Percentiles rank a stretch among this genome's conserved stretches.
These are phyloP conservation scores for Prietella phreatophila DNA, from an alignment of 2,113 vertebrate genomes.

Conservation along the genomic window DNA sequence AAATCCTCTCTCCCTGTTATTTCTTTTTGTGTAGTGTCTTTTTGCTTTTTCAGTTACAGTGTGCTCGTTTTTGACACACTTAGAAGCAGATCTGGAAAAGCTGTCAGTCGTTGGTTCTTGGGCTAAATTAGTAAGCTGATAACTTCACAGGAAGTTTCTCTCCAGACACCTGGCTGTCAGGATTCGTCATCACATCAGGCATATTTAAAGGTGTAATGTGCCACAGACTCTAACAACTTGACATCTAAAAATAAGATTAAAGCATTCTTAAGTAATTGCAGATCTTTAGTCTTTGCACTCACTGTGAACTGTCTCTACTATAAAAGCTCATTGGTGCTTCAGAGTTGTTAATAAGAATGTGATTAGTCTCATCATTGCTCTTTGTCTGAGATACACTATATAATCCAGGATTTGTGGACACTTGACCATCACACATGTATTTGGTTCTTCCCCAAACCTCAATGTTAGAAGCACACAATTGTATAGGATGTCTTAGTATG, in stretches of 20 bases:
- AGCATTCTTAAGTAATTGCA: not conserved
- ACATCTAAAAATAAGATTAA: not conserved
- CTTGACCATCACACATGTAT: too few relatives aligned
- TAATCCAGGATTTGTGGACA: not conserved
- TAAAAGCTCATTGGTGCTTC: not conserved
- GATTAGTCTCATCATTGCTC: not conserved
- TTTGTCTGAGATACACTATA: not conserved
- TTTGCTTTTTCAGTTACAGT: not conserved
- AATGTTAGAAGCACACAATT: too few relatives aligned
- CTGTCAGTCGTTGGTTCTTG: not conserved
- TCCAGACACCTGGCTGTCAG: not conserved
- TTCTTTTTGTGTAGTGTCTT: not conserved
- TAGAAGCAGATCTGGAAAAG: not conserved
- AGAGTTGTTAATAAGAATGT: not conserved
- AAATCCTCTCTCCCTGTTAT: not conserved
- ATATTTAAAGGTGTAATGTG: not conserved
- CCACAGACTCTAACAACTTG: not conserved
- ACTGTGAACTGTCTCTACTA: not conserved
- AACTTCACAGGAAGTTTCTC: not conserved
- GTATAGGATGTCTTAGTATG: too few relatives aligned
- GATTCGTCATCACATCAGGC: not conserved
- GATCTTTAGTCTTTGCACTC: not conserved
- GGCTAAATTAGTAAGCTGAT: not conserved
- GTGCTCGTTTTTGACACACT: not conserved
- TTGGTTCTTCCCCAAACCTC: too few relatives aligned